Base-by-base conservation (phyloP, 2,888 invertebrate species). In the Pherbina coryleti region DNA sequence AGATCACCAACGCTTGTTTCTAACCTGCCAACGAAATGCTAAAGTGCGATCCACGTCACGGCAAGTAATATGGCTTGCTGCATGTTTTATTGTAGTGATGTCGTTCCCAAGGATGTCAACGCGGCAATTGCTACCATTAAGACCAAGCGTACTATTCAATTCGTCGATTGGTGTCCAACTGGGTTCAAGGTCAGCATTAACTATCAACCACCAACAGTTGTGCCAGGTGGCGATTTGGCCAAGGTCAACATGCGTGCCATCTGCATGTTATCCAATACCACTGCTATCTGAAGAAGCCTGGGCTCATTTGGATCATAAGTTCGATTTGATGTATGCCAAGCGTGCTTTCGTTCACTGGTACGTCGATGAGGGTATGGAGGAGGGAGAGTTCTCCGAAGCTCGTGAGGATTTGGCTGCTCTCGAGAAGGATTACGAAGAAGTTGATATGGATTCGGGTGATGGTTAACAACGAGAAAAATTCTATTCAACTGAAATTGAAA, bases 261-360 rank as follows among this genome's bases (percentile, higher is more conserved):
- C 31, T 98, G 98, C 93, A 98, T 98, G 98, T 93, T 98, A 92
- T 97, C 97, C 89, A 98, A 98, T 92, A 98, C 98, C 82, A 98
- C 98, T 9, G 97, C 98, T 84, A 98, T 98, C 89, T n/a, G 97
- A 97, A 25, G 97, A 98, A 90, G 98, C 98, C 57, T 98, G 98
- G 98, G 97, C 97, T 28, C 94, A 98, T 87, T 92, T 98, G 81
- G 97, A 98, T 91, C 97, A 97, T 91, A 98, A 97, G 91, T 97
- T 98, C 91, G 98, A 98, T 90, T 92, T 98, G 80, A 98, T 98
- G 97, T 98, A 97, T 91, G 97, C 97, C 90, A 98, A 98, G 92
- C 93, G 97, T 84, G 98, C 98, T 78, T 98, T 98, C 91, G 98
- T 98, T 80, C 98, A 98, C 91, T 98, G 98, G 98, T 95, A 95